Evolutionary conservation across 2,113 vertebrate genomes (phyloP).

Genomic region (Mixornis gularis): DNA sequence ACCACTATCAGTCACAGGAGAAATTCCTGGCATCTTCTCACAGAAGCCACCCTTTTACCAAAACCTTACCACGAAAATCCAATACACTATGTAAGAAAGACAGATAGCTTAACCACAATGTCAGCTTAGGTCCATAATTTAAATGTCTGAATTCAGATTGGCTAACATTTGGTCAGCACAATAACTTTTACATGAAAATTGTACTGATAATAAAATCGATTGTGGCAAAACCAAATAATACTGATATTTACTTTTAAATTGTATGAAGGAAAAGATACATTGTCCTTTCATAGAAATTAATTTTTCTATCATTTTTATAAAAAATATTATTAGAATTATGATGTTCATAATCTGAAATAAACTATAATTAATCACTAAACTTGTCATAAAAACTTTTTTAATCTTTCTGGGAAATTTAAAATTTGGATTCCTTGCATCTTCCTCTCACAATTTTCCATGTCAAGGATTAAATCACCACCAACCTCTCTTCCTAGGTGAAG

Average conservation of each 20-base stretch:
- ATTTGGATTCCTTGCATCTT: not conserved
- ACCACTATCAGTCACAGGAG: accelerated
- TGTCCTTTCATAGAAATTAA: not conserved
- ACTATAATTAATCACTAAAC: not conserved
- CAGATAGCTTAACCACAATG: not conserved
- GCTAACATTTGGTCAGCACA: not conserved
- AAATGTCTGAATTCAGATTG: not conserved
- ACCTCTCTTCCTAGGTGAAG: not conserved
- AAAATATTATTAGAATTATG: not conserved
- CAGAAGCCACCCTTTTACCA: not conserved
- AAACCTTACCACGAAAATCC: not conserved
- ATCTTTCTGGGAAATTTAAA: not conserved
- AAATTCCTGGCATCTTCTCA: not conserved
- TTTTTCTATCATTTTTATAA: not conserved
- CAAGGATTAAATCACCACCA: not conserved
- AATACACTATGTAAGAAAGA: not conserved
- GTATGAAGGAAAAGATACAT: not conserved
- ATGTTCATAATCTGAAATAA: not conserved
- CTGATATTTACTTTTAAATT: not conserved
- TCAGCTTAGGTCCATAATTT: not conserved
- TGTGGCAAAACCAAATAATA: not conserved
- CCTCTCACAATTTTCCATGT: not conserved
- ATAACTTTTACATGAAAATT: not conserved
- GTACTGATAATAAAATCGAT: not conserved
- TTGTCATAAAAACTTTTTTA: not conserved